Evolutionary conservation across 2,797 vertebrate species (phyloP).

Genomic region (Myotis planiceps): DNA sequence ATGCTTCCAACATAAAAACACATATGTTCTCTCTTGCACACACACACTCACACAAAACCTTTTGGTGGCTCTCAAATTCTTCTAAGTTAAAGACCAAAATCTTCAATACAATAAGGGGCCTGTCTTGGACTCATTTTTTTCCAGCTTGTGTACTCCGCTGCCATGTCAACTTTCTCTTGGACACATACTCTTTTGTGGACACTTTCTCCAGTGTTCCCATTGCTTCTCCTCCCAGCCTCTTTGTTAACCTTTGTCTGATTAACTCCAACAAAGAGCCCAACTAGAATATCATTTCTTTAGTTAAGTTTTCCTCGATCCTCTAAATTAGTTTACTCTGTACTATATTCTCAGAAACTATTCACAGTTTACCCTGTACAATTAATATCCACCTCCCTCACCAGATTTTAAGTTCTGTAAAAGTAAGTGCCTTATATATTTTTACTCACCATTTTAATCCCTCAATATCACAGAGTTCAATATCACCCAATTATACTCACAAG

Average conservation of each 20-base stretch:
- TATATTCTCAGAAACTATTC: background rate
- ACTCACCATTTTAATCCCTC: background rate
- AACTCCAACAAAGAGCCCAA: background rate
- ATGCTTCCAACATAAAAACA: background rate
- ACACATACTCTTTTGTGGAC: too few species aligned
- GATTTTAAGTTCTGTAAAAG: background rate
- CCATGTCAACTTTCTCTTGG: background rate
- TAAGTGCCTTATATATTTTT: background rate
- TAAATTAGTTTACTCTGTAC: background rate
- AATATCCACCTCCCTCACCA: background rate
- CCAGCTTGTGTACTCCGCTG: background rate
- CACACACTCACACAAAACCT: background rate
- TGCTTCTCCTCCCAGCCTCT: background rate
- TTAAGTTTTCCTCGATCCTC: background rate
- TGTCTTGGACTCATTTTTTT: background rate
- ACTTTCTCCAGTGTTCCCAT: fast-evolving
- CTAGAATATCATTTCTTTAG: background rate
- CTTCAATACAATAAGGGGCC: background rate
- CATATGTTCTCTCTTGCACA: background rate
- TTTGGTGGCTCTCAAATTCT: background rate
- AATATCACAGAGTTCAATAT: background rate
- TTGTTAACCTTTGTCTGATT: background rate
- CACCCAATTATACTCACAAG: background rate
- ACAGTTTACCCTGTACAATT: background rate
- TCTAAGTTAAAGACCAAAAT: background rate